Evolutionary conservation across 2,888 invertebrate genomes (phyloP).

Genomic region (Coronaproctus castanopsis): DNA sequence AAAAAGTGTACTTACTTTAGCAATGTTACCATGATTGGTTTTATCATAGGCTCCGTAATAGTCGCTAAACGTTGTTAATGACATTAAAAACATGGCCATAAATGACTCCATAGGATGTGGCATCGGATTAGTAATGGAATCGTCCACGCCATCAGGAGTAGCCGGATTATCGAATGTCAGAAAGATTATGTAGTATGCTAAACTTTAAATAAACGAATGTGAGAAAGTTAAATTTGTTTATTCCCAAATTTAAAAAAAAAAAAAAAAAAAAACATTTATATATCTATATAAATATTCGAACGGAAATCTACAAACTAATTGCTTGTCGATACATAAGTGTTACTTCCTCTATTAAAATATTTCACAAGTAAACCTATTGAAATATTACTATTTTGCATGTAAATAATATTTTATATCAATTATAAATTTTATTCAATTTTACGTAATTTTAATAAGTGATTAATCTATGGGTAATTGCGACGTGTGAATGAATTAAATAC

Average conservation of each 20-base stretch:
- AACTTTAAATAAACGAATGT: constrained; percentile 19
- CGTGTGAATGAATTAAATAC: no score
- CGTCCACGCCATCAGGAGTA: constrained; percentile 62
- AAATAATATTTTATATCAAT: no score
- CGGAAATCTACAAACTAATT: not conserved
- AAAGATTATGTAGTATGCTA: constrained; percentile 80
- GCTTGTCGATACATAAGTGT: no score
- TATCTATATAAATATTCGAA: constrained; percentile 4
- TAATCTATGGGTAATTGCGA: no score
- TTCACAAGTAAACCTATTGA: no score
- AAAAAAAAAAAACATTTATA: constrained; percentile 5
- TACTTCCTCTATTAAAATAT: no score
- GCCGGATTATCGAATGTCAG: constrained; percentile 66
- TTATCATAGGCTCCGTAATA: constrained; percentile 78
- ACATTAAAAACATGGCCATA: constrained; percentile 97
- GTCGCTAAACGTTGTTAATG: constrained; percentile 86
- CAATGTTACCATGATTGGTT: constrained; percentile 70
- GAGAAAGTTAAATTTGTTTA: no score
- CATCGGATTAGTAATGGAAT: constrained; percentile 65
- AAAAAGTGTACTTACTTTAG: constrained; percentile 59
- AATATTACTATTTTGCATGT: no score
- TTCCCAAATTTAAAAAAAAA: no score
- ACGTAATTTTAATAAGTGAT: no score
- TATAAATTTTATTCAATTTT: no score
- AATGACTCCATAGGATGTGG: constrained; percentile 83